A percentile compares a stretch with the other conserved stretches of the same genome.
phyloP scores from a whole-genome alignment of 2,113 vertebrate genomes.

The Donacobius atricapilla region DNA sequence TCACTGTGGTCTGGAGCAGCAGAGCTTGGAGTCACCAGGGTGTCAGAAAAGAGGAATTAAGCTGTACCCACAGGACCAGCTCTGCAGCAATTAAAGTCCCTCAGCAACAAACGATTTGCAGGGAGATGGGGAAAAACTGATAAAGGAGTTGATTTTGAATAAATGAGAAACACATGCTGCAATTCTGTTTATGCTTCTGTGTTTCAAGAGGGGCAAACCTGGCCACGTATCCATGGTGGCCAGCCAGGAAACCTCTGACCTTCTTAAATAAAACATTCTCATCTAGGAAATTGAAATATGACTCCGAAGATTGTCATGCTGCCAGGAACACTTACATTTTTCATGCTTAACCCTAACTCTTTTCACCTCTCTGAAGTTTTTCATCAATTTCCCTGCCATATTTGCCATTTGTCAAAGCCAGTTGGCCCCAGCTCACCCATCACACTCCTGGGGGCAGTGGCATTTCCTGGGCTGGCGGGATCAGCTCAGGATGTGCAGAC shows the following conservation, averaged over 20 bases:
- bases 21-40: background rate
- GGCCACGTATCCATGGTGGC: fast-evolving
- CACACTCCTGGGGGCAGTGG: background rate
- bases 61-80: background rate
- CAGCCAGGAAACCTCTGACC: background rate
- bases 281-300: background rate
- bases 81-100: background rate
- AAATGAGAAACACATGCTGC: background rate
- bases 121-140: background rate
- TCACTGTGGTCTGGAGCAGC: background rate
- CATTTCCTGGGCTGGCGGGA: background rate
- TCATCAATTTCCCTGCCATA: background rate
- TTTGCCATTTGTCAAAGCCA: background rate
- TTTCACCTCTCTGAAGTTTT: background rate
- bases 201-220: background rate
- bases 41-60: background rate
- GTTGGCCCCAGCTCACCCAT: background rate
- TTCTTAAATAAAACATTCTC: background rate
- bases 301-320: background rate
- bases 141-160: background rate
- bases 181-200: background rate
- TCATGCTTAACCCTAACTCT: constrained; percentile 21
- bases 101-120: background rate
- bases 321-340: background rate
- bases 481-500: background rate